Percentiles rank a stretch among this genome's conserved stretches.
These are phyloP conservation scores for Andrena praecox DNA, from an alignment of 2,888 invertebrate genomes.

Conservation along the genomic window DNA sequence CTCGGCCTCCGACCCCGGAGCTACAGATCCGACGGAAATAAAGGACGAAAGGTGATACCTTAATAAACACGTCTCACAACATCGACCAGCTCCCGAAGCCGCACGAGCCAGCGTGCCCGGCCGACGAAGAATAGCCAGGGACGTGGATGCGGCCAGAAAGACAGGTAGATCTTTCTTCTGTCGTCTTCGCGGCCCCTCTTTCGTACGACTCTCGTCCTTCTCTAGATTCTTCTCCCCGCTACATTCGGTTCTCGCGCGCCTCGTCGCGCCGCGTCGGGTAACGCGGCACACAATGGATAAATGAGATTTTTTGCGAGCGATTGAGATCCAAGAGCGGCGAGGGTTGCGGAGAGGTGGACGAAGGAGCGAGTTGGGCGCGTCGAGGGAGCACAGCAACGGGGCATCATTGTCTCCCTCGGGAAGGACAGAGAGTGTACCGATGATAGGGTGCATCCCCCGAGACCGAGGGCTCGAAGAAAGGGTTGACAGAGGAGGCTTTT, in stretches of 20 bases:
- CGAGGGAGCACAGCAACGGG: slow-evolving; percentile 63
- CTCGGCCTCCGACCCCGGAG: slow-evolving; percentile 40
- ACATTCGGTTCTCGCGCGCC: slow-evolving; percentile 35
- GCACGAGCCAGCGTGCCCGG: slow-evolving; percentile 76
- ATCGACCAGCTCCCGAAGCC: slow-evolving; percentile 70
- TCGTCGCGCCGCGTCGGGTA: slow-evolving; percentile 57
- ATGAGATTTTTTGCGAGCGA: slow-evolving; percentile 84
- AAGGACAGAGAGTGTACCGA: slow-evolving; percentile 79
- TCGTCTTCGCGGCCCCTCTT: slow-evolving; percentile 20
- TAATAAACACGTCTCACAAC: slow-evolving; percentile 79
- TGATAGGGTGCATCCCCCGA: slow-evolving; percentile 83
- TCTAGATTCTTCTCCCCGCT: slow-evolving; percentile 36
- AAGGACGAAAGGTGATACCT: slow-evolving; percentile 55
- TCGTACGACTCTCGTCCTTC: slow-evolving; percentile 8
- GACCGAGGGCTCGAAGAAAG: slow-evolving; percentile 78
- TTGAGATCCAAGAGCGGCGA: slow-evolving; percentile 80
- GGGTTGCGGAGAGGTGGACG: slow-evolving; percentile 48
- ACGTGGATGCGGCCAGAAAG: background rate
- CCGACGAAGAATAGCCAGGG: slow-evolving; percentile 44
- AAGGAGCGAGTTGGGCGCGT: slow-evolving; percentile 55
- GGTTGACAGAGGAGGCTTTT: slow-evolving; percentile 83
- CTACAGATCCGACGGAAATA: slow-evolving; percentile 45
- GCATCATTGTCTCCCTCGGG: slow-evolving; percentile 81
- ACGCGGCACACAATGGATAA: slow-evolving; percentile 82
- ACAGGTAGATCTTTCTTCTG: slow-evolving; percentile 47